Base-by-base conservation (phyloP, 2,888 invertebrate species). In the Eledona agricola region DNA sequence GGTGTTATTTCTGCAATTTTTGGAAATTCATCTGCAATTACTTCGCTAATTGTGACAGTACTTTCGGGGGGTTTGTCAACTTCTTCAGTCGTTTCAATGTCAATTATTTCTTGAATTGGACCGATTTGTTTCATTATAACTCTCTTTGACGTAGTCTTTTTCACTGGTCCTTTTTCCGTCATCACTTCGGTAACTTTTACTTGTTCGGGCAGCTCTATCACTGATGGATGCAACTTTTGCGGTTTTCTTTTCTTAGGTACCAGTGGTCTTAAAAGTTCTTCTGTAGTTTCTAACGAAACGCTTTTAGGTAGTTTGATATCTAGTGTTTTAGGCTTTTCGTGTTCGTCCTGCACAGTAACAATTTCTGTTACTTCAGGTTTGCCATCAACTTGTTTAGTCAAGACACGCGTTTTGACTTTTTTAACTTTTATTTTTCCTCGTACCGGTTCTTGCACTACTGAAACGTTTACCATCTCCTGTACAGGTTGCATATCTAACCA, bases 351-450 rank as follows among this genome's bases (percentile, higher is more conserved):
- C 6, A 51, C 7, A 11, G 35, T 51, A 4, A 25, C n/a, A 43
- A 51, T 51, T 60, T 74, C 71, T 6, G 74, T 62, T 3, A 66
- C 60, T 64, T 72, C 70, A 46, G 65, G 65, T 60, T 72, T 72
- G 35, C 68, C 56, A 55, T 70, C 72, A 11, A 71, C 57, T 1
- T 72, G 69, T 60, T 80, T 79, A 47, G 78, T 79, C 4, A 80
- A 79, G 1, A 75, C 66, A 45, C 77, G 75, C 3, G 78, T 79
- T 52, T 73, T 78, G 1, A 77, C 57, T 69, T 45, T 78, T 72
- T 66, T 77, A 69, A 55, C 77, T 55, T 57, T 45, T 37, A 34
- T 57, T 56, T 50, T 52, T 51, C 40, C 42, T 57, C 58, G 58
- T 69, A 72, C 28, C 15, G 45, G 34, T 40, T 55, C 45, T 50